Conservation (phyloP, 2,888 invertebrate species). For the Phania funesta region DNA sequence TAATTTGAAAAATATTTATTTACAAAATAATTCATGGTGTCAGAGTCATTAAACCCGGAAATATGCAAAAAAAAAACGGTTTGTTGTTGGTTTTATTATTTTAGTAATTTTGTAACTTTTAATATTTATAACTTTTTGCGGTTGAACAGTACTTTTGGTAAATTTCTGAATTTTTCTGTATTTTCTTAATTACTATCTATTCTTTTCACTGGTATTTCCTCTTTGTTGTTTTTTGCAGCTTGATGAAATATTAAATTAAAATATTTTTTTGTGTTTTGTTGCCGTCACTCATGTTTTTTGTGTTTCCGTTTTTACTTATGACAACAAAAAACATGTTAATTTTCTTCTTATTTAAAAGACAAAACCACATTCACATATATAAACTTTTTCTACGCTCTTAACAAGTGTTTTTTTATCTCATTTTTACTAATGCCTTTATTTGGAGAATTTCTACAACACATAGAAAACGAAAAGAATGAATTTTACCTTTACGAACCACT, state of each 20-base stretch:
- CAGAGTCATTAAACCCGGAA: conserved; percentile 77
- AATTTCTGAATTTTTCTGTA: conserved; percentile 40
- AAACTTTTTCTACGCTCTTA: conserved; percentile 45
- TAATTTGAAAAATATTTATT: conserved; percentile 56
- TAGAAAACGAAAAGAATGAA: too few species aligned
- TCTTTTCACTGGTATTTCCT: conserved; percentile 43
- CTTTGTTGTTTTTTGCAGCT: conserved; percentile 52
- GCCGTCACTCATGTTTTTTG: conserved; percentile 57
- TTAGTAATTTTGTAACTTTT: conserved; percentile 12
- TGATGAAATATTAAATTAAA: not conserved
- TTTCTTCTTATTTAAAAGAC: conserved; percentile 25
- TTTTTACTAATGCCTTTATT: conserved; percentile 49
- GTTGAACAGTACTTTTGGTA: conserved; percentile 55
- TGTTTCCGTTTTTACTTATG: conserved; percentile 65
- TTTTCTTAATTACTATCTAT: conserved; percentile 55
- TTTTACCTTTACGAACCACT: conserved; percentile 48
- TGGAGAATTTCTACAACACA: not conserved
- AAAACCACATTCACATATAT: conserved; percentile 25
- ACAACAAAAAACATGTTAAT: conserved; percentile 53
- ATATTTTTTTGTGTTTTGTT: conserved; percentile 45
- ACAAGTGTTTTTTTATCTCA: conserved; percentile 67
- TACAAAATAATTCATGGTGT: conserved; percentile 53
- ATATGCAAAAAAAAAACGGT: conserved; percentile 66
- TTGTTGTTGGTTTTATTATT: conserved; percentile 43
- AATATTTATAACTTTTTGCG: conserved; percentile 35